Conservation (phyloP, 2,888 invertebrate species). For the Hyles lineata region DNA sequence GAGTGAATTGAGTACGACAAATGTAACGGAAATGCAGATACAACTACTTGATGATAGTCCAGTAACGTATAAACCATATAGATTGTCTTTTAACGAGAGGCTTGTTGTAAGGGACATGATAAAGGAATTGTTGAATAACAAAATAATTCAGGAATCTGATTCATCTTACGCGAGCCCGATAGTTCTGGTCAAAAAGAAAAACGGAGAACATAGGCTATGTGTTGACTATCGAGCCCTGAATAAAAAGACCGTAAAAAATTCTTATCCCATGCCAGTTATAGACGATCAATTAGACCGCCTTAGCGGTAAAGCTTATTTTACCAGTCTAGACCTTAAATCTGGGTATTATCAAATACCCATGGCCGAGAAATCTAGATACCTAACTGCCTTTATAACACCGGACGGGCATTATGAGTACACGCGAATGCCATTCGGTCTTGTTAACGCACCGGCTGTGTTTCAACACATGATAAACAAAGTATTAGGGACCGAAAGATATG, state of each 20-base stretch:
- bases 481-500: constrained; percentile 30
- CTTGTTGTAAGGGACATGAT: constrained; percentile 37
- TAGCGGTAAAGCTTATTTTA: constrained; percentile 38
- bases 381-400: constrained; percentile 46
- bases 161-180: constrained; percentile 45
- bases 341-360: constrained; percentile 50
- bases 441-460: constrained; percentile 45
- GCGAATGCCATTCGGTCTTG: constrained; percentile 45
- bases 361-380: constrained; percentile 35
- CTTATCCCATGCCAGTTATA: constrained; percentile 41
- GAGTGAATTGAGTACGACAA: constrained; percentile 25
- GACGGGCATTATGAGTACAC: constrained; percentile 44
- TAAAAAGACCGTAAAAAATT: constrained; percentile 37
- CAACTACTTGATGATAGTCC: constrained; percentile 31
- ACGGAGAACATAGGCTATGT: constrained; percentile 42
- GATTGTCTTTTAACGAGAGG: constrained; percentile 34
- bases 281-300: constrained; percentile 43
- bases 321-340: constrained; percentile 38
- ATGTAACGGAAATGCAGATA: constrained; percentile 35
- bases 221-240: constrained; percentile 44
- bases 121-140: constrained; percentile 40
- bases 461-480: constrained; percentile 38
- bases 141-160: constrained; percentile 38
- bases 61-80: constrained; percentile 36
- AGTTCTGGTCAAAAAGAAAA: constrained; percentile 44